Evolutionary conservation across 2,888 invertebrate genomes (phyloP), one percentile per base, ranked within the genome.

Genomic region (Oxycera nigricornis): DNA sequence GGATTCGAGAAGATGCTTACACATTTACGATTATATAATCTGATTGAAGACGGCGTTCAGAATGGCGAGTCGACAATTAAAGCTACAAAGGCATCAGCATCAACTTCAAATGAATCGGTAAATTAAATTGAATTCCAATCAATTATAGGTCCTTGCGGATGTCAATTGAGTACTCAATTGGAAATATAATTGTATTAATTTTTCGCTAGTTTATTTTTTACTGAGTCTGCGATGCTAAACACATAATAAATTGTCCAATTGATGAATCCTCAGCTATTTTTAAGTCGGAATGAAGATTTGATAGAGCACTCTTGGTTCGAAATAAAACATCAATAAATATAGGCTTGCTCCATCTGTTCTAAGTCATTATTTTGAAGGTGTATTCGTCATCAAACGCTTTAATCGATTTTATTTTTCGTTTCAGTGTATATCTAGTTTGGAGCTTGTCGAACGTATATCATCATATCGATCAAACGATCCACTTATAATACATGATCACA

Each of bases 1-100:
- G 91, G 91, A n/a, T 93, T 94, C 79, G 90, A 91, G 77, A 88
- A 85, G 72, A 88, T 94, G 86, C 85, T 94, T 9, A 85, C 86
- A 68, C 89, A 87, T 55, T 80, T 92, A 77, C 88, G 89, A 20
- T 83, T 92, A 2, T 83, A 87, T 73, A 87, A 87, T 75, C 82
- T 90, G 77, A 39, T 72, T 39, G 72, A 72, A 24, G 59, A 72
- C 17, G 39, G 72, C 41, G 35, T 74, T 68, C 70, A 68, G 65
- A 73, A 73, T 14, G 68, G 73, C 59, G 52, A 75, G 41, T 31
- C 68, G 17, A 26, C 59, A 62, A 62, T 62, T 70, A 73, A 35
- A 9, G 17, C 52, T 20, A 46, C 55, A 70, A 61, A 14, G 35
- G 20, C 59, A 59, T 68, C 62, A 55, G 50, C 73, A 62, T 59